Evolutionary conservation across 2,888 invertebrate species (phyloP), one percentile per base, ranked within the genome.

Genomic region (Sialis fuliginosa): DNA sequence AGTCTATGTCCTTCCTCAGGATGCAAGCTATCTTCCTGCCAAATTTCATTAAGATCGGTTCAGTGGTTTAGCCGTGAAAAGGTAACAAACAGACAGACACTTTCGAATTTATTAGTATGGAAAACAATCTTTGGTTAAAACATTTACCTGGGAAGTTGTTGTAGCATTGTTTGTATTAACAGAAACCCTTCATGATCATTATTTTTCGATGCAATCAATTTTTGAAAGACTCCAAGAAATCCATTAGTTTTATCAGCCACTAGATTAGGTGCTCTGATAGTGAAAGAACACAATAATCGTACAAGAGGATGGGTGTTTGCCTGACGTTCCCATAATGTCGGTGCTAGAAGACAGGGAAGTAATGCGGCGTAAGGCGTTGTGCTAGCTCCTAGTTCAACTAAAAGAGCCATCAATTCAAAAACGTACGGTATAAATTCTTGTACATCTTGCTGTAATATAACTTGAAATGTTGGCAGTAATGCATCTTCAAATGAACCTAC

Each of bases 151-250:
- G 90, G 84, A 58, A 91, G 81, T 59, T 86, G 75, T 59, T 81
- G 81, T 41, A 97, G 73, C 56, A 98, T 75, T 42, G 79, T 79
- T 60, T 90, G 87, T 54, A 98, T 75, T 7, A 98, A 70, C 58
- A 85, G 79, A 65, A 98, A 96, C 6, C 96, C 97, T 65, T 97
- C 92, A 58, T 93, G 92, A 63, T 98, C 97, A 60, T 96, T 89
- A 0, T 81, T 72, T 67, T 92, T 95, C 0, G 95, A 95, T 0
- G 93, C 88, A 51, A 97, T 87, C 58, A 98, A 70, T 65, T 97
- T 95, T 63, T 97, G 96, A 66, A 95, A 97, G 6, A 96, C 86
- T 1, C 96, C 97, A 41, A 98, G 69, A 55, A 95, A 75, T 1
- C 84, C 82, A 56, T 75, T 79, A 67, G 88, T 65, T 63, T 87